These are phyloP conservation scores for Trogon melanurus DNA, from an alignment of 2,113 vertebrate genomes.

Conservation along the genomic window DNA sequence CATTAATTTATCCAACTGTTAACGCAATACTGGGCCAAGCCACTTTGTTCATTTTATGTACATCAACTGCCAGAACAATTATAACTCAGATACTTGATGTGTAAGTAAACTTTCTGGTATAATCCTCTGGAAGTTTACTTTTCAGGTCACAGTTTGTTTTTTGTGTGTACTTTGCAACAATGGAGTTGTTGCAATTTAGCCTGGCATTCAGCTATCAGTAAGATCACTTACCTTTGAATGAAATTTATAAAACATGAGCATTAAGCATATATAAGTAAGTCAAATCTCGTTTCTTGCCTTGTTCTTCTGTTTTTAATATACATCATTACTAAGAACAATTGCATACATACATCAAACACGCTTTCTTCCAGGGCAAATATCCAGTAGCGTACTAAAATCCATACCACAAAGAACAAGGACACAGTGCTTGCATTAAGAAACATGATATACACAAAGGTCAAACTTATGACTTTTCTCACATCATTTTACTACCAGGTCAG, in stretches of 20 bases:
- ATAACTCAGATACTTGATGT: constrained; percentile 58
- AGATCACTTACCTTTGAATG: constrained; percentile 23
- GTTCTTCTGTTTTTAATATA: neutral
- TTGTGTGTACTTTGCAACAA: constrained; percentile 64
- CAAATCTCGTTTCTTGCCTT: neutral
- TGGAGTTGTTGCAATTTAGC: constrained; percentile 42
- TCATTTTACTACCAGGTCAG: constrained; percentile 38
- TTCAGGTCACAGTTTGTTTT: constrained; percentile 58
- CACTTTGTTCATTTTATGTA: constrained; percentile 61
- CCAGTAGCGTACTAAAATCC: neutral
- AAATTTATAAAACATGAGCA: constrained; percentile 40
- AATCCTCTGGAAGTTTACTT: constrained; percentile 63
- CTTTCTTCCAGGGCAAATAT: neutral
- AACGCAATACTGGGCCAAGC: constrained; percentile 55
- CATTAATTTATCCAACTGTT: constrained; percentile 70
- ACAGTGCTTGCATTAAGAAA: neutral
- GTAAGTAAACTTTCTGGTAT: constrained; percentile 52
- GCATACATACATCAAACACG: neutral
- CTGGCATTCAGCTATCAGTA: constrained; percentile 53
- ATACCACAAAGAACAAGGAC: neutral
- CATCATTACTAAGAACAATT: neutral
- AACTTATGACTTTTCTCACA: constrained; percentile 37
- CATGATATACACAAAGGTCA: neutral
- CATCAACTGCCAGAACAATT: constrained; percentile 63
- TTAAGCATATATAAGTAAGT: neutral